Evolutionary conservation across 2,888 invertebrate genomes (phyloP).

Genomic region (Macaria notata): DNA sequence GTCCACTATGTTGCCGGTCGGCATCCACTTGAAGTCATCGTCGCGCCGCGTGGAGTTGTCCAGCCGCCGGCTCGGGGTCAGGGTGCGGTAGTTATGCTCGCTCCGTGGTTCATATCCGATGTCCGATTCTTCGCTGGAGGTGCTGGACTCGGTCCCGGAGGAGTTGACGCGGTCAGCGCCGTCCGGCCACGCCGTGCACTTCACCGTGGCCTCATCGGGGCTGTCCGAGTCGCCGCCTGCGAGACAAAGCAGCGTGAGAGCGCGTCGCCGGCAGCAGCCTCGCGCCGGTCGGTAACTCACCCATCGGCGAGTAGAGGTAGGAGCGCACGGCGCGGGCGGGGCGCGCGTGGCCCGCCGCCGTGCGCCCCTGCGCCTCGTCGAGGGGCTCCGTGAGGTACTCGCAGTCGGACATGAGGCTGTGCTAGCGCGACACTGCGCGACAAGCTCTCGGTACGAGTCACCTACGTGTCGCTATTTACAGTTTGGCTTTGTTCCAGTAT

Average conservation of each 20-base stretch:
- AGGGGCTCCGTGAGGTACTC: conserved; percentile 76
- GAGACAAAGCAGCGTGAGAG: conserved; percentile 55
- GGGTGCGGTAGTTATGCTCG: conserved; percentile 83
- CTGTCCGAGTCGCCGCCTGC: conserved; percentile 84
- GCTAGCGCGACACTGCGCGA: conserved; percentile 76
- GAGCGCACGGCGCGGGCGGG: conserved; percentile 80
- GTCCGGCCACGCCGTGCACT: conserved; percentile 77
- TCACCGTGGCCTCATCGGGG: conserved; percentile 84
- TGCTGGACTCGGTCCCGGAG: conserved; percentile 67
- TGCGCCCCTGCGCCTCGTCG: conserved; percentile 72
- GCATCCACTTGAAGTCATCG: conserved; percentile 87
- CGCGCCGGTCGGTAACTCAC: conserved; percentile 66
- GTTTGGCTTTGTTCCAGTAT: conserved; percentile 77
- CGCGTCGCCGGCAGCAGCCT: conserved; percentile 49
- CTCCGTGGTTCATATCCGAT: conserved; percentile 79
- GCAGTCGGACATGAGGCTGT: conserved; percentile 80
- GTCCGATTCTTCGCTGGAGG: conserved; percentile 66
- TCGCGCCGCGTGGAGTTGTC: conserved; percentile 85
- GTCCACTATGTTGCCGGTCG: conserved; percentile 62
- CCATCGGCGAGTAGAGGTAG: conserved; percentile 80
- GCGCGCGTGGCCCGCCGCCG: conserved; percentile 68
- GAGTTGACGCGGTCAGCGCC: conserved; percentile 62
- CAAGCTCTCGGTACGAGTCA: conserved; percentile 74
- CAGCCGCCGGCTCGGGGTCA: conserved; percentile 65
- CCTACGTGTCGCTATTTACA: conserved; percentile 76